These are phyloP conservation scores for Caerostris extrusa DNA, from an alignment of 1,140 invertebrate genomes.

Conservation along the genomic window DNA sequence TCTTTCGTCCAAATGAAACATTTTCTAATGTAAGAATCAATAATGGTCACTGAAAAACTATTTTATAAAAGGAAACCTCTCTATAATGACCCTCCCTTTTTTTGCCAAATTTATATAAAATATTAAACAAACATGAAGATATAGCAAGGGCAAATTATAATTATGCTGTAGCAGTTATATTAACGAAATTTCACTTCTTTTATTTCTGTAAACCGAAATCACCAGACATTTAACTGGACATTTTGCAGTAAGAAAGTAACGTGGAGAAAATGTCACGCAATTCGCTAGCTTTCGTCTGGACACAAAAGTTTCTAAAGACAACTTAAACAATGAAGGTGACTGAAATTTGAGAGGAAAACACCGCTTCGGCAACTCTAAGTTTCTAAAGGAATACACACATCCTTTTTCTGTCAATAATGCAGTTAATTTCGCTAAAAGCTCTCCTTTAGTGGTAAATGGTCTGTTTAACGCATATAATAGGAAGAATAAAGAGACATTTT, in stretches of 20 bases:
- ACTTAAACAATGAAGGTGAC: neutral
- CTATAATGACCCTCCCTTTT: too few species aligned
- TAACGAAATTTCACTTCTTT: neutral
- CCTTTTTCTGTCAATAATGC: slow-evolving; percentile 29
- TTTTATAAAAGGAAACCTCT: too few species aligned
- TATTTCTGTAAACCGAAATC: neutral
- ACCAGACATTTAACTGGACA: neutral
- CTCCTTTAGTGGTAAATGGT: slow-evolving; percentile 45
- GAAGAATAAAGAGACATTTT: slow-evolving; percentile 48
- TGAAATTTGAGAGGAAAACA: slow-evolving; percentile 30
- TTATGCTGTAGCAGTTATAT: too few species aligned
- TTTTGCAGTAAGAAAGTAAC: slow-evolving; percentile 26
- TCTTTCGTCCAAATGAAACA: too few species aligned
- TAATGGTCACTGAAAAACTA: too few species aligned
- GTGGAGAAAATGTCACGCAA: slow-evolving; percentile 23
- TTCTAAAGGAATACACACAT: slow-evolving; percentile 42
- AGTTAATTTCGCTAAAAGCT: slow-evolving; percentile 1
- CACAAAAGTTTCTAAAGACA: neutral
- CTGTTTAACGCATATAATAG: slow-evolving; percentile 49
- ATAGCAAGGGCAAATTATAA: too few species aligned
- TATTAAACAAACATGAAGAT: too few species aligned
- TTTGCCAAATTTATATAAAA: too few species aligned
- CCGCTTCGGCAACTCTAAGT: slow-evolving; percentile 26
- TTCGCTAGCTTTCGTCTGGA: neutral
- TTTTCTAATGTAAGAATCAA: too few species aligned